A percentile compares a stretch with the other conserved stretches of the same genome.
Evolutionary conservation across 2,888 invertebrate species (phyloP).

Genomic region (Conchocele bisecta): DNA sequence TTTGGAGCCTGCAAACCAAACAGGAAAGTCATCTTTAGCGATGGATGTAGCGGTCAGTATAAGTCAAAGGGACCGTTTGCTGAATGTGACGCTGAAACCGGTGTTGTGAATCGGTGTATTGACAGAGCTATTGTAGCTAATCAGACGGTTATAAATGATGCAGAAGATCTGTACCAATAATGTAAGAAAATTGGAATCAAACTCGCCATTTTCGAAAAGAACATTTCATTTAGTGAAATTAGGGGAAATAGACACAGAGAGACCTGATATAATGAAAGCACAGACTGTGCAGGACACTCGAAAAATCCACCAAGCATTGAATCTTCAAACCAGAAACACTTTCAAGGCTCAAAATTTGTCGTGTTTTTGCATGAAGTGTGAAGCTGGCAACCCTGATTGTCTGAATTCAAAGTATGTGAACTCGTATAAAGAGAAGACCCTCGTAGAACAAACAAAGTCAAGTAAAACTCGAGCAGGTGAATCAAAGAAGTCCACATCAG

Average conservation of each 20-base stretch:
- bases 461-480: constrained; percentile 20
- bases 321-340: constrained; percentile 8
- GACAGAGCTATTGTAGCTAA: constrained; percentile 28
- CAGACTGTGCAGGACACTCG: constrained; percentile 18
- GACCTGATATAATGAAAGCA: constrained; percentile 21
- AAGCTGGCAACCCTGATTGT: constrained; percentile 23
- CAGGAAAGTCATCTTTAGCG: constrained; percentile 20
- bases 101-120: constrained; percentile 8
- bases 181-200: constrained; percentile 27
- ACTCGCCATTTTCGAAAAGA: constrained; percentile 17
- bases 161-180: constrained; percentile 24
- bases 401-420: constrained; percentile 39
- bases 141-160: constrained; percentile 22
- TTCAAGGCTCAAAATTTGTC: constrained; percentile 25
- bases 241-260: constrained; percentile 28
- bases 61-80: constrained; percentile 35
- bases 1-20: constrained; percentile 5
- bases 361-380: constrained; percentile 30
- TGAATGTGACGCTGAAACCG: constrained; percentile 19
- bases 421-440: constrained; percentile 22
- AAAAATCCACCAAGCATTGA: constrained; percentile 29
- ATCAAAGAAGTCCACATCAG: constrained; percentile 34
- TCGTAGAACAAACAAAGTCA: constrained; percentile 28
- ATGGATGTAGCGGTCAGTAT: constrained; percentile 33
- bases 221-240: constrained; percentile 24